These are phyloP conservation scores for Falcunculus frontatus DNA, from an alignment of 2,113 vertebrate genomes.

Conservation along the genomic window DNA sequence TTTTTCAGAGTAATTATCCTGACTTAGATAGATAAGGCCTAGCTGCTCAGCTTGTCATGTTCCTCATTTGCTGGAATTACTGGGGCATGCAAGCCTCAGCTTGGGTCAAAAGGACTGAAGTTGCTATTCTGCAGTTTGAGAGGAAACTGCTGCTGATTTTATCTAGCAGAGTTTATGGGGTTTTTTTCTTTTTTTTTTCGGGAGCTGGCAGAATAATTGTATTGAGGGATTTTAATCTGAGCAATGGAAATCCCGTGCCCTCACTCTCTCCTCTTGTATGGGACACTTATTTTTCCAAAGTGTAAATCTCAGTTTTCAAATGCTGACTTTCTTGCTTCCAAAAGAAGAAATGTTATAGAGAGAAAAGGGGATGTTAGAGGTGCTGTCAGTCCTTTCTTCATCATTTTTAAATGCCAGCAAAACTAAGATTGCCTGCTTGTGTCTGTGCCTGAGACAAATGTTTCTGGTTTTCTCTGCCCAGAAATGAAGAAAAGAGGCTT, in stretches of 20 bases:
- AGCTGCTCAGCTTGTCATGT: background rate
- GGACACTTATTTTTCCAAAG: background rate
- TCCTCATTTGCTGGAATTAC: background rate
- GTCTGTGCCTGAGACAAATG: background rate
- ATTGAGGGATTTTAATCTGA: background rate
- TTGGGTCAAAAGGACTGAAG: background rate
- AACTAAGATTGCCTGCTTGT: background rate
- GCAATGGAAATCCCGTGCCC: rapidly evolving
- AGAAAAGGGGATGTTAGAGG: background rate
- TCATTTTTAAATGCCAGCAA: background rate
- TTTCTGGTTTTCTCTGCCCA: background rate
- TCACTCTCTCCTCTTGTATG: background rate
- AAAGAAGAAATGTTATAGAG: background rate
- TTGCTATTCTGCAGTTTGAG: background rate
- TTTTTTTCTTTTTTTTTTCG: background rate
- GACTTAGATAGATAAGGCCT: background rate
- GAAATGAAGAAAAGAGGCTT: background rate
- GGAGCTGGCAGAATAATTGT: background rate
- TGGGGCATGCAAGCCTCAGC: background rate
- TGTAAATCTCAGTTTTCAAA: background rate
- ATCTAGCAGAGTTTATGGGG: background rate
- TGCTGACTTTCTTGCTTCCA: background rate
- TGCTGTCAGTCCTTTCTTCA: background rate
- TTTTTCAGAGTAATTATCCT: background rate
- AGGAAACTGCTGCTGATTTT: background rate